Evolutionary conservation across 2,797 vertebrate species (phyloP), one percentile per base, ranked within the genome.

Genomic region (Lacerta viridis): DNA sequence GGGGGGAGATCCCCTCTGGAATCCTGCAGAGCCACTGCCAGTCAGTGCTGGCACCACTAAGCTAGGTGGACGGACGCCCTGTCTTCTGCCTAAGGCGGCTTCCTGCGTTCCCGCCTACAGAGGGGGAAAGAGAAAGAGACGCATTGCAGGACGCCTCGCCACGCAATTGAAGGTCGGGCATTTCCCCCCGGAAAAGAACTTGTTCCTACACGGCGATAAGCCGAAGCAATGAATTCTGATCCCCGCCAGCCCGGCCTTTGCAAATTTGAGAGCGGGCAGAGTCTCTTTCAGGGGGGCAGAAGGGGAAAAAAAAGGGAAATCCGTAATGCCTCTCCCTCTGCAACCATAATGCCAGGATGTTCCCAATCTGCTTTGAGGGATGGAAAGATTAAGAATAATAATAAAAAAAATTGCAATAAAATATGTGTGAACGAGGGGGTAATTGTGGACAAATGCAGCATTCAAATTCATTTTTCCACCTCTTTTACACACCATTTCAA

Each of bases 401-500:
- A 97, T 97, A 84, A 55, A 69, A 85, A 97, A 97, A 97, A 97
- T 98, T 97, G 98, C 98, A 98, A 98, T 98, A 98, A 98, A 99
- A 99, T 98, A 96, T 97, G 98, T 99, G 98, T 98, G 98, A 99
- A 99, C 98, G 98, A 98, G 97, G 97, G 98, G 98, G 98, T 99
- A 99, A 99, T 99, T 99, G 98, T 98, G 98, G 98, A 99, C 98
- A 99, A 99, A 99, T 98, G 98, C 97, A 95, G 98, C 98, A 99
- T 98, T 99, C 98, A 99, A 99, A 99, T 99, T 99, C 98, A 99
- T 81, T 99, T 99, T 97, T 98, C 98, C 98, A 98, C 98, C 98
- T 98, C 98, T 98, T 98, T 99, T 98, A 99, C 98, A 98, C 98
- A 99, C 98, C 98, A 99, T 99, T 99, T 99, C 98, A 99, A 99